Conservation (phyloP, 2,113 vertebrate genomes). For the Elephas maximus region DNA sequence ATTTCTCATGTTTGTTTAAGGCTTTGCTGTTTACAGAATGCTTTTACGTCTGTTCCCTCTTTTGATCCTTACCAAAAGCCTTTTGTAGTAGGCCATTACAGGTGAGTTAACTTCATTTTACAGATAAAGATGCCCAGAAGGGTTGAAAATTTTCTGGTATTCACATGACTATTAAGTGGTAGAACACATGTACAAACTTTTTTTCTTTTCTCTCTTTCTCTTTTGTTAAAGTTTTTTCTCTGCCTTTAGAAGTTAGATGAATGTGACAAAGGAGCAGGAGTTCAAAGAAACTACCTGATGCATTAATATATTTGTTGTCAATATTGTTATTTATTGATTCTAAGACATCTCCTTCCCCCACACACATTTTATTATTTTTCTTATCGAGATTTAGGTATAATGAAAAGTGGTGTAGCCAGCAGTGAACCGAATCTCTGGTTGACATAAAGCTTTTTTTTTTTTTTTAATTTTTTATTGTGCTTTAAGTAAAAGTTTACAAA, state of each 20-base stretch:
- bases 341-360: not conserved
- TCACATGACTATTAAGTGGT: not conserved
- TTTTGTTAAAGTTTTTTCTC: slow-evolving; percentile 21
- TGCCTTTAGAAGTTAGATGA: not conserved
- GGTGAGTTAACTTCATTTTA: slow-evolving; percentile 1
- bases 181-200: not conserved
- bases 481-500: too few relatives aligned
- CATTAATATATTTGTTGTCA: not conserved
- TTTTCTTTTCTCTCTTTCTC: not conserved
- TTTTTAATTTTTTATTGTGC: too few relatives aligned
- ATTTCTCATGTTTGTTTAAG: not conserved
- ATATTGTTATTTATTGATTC: not conserved
- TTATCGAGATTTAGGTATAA: not conserved
- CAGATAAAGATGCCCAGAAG: not conserved
- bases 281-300: not conserved
- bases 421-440: not conserved
- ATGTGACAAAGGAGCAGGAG: not conserved
- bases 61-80: not conserved
- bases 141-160: not conserved
- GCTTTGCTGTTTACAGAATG: slow-evolving; percentile 4
- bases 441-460: not conserved
- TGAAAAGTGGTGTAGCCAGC: slow-evolving; percentile 1
- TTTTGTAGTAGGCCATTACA: not conserved
- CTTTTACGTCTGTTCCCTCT: not conserved
- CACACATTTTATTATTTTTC: not conserved